Conservation (phyloP, 2,888 invertebrate species). For the Erannis defoliaria region DNA sequence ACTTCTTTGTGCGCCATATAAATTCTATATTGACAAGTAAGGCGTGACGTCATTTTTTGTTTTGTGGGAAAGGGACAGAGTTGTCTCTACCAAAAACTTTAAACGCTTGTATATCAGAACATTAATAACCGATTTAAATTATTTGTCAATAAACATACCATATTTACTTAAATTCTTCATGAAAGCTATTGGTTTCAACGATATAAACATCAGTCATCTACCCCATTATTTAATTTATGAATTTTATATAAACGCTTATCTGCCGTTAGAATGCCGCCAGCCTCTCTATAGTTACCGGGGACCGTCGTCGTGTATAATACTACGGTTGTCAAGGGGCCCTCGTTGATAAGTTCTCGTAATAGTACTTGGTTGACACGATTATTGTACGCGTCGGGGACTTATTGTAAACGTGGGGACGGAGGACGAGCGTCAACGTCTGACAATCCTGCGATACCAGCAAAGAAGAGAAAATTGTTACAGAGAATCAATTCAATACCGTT, state of each 20-base stretch:
- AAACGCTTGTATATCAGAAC: no score
- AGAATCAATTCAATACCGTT: neutral
- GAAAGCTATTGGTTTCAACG: no score
- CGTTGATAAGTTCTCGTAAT: conserved; percentile 41
- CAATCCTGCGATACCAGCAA: conserved; percentile 25
- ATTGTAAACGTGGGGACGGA: conserved; percentile 22
- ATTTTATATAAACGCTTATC: conserved; percentile 2
- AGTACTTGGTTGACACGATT: conserved; percentile 34
- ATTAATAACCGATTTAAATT: no score
- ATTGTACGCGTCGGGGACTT: conserved; percentile 26
- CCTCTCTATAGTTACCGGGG: neutral
- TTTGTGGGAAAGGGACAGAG: no score
- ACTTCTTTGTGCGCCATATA: no score
- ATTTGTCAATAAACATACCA: no score
- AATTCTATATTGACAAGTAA: no score
- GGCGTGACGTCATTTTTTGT: no score
- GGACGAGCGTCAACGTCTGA: conserved; percentile 23
- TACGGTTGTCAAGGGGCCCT: conserved; percentile 38
- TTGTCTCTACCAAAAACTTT: no score
- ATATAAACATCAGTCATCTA: no score
- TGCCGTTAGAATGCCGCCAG: neutral
- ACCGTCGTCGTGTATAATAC: conserved; percentile 8
- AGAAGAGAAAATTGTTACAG: neutral
- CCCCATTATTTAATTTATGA: no score
- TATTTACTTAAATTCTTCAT: no score